A percentile compares a stretch with the other conserved stretches of the same genome.
These are phyloP conservation scores for Pogoniulus pusillus DNA, from an alignment of 2,797 vertebrate species.

Conservation along the genomic window DNA sequence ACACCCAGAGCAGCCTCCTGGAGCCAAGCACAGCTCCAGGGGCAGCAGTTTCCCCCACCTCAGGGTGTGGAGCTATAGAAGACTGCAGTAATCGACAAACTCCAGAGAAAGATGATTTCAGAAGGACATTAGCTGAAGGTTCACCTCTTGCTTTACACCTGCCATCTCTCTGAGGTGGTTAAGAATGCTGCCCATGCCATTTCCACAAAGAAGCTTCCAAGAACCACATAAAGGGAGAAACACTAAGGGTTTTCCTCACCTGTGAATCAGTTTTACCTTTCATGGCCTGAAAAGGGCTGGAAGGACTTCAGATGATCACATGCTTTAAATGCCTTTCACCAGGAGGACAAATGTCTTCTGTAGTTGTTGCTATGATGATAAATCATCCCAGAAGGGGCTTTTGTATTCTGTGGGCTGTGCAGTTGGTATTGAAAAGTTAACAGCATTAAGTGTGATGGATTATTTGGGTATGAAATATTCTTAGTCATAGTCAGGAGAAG, in stretches of 20 bases:
- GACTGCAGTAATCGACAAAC: background rate
- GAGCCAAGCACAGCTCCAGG: background rate
- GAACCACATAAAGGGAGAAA: background rate
- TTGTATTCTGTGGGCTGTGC: constrained; percentile 18
- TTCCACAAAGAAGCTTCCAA: background rate
- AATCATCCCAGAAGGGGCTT: constrained; percentile 36
- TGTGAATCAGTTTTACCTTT: constrained; percentile 10
- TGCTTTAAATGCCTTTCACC: constrained; percentile 27
- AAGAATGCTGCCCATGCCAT: background rate
- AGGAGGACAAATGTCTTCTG: constrained; percentile 20
- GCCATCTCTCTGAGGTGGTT: background rate
- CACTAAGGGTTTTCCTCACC: constrained; percentile 16
- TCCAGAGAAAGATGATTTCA: background rate
- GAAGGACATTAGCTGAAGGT: background rate
- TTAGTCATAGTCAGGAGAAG: constrained; percentile 56
- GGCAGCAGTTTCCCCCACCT: background rate
- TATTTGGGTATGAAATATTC: constrained; percentile 65
- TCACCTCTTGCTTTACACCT: background rate
- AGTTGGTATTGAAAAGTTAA: constrained; percentile 63
- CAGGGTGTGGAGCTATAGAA: background rate
- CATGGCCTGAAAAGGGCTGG: background rate
- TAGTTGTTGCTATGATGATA: constrained; percentile 32
- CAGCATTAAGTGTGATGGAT: constrained; percentile 61
- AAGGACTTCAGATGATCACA: constrained; percentile 1
- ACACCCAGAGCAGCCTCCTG: background rate